Conservation (phyloP, 2,797 vertebrate species). For the Spinus olivaceus region DNA sequence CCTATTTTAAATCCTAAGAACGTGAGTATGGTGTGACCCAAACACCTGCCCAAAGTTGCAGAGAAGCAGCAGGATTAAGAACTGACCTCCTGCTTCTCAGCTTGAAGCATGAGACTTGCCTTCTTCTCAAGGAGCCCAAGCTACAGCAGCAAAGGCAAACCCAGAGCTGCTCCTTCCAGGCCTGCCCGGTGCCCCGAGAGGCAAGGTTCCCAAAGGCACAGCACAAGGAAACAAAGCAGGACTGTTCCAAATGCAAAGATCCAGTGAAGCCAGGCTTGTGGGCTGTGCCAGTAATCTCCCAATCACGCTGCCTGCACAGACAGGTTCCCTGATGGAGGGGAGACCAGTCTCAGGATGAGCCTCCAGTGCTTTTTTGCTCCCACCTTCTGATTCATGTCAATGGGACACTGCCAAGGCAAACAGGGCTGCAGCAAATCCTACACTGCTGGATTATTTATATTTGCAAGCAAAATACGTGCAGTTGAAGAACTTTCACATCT, state of each 20-base stretch:
- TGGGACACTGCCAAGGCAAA: constrained; percentile 22
- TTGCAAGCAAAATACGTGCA: neutral
- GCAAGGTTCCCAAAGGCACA: neutral
- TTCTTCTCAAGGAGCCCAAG: neutral
- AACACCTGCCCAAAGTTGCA: neutral
- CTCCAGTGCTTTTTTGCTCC: neutral
- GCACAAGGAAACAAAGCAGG: neutral
- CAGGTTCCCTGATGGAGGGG: constrained; percentile 6
- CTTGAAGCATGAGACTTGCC: neutral
- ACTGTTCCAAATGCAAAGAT: neutral
- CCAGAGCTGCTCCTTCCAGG: neutral
- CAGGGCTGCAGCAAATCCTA: neutral
- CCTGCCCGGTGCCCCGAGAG: neutral
- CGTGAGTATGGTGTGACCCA: accelerated
- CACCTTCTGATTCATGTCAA: neutral
- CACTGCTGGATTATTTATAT: neutral
- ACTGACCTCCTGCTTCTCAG: neutral
- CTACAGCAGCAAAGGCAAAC: neutral
- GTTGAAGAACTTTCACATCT: neutral
- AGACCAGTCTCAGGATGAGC: neutral
- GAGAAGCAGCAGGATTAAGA: neutral
- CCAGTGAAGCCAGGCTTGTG: neutral
- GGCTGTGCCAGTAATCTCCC: neutral
- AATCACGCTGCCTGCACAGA: constrained; percentile 14
- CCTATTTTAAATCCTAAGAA: neutral